Evolutionary conservation across 1,140 invertebrate species (phyloP), one percentile per base, ranked within the genome.

Genomic region (Lepidurus apus): DNA sequence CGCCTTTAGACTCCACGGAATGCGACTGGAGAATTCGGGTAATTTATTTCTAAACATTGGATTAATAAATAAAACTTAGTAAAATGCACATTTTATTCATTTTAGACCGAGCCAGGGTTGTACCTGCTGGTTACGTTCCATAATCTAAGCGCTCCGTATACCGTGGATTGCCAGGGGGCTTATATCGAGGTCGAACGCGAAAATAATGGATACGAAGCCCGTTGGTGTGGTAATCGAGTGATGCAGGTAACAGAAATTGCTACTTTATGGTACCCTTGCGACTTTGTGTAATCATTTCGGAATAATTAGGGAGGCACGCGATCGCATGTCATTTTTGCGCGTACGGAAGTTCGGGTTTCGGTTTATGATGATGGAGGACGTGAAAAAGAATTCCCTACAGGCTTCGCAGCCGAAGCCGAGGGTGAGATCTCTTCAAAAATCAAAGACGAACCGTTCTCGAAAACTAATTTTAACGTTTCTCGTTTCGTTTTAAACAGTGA

Each of bases 131-230:
- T 83, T 44, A 83, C 82, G 45, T 82, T 84, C 79, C 82, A 83
- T 75, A 84, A 84, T 78, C 75, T 84, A 42, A 82, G 82, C 9
- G 83, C 83, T 3, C 81, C 83, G 21, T 83, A 82, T 80, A 82
- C 82, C 8, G 81, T 84, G 24, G 82, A 84, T 77, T 84, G 83
- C 47, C 76, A 82, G 13, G 82, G 83, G 17, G 83, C 83, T 43
- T 84, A 83, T 77, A 83, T 84, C 21, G 82, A 84, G 79, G 82
- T 84, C 13, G 83, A 84, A 77, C 75, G 83, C 11, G 83, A 83
- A 77, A 81, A 81, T n/a, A 82, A 84, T 76, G 83, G 83, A 6
- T 84, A 81, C 74, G 82, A 84, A 65, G 83, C 83, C 7, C 76
- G 83, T 34, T 84, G 83, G 82, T 84, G 83, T 79, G 83, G 83